These are phyloP conservation scores for Valencia hispanica DNA, from an alignment of 2,797 vertebrate genomes.

Conservation along the genomic window DNA sequence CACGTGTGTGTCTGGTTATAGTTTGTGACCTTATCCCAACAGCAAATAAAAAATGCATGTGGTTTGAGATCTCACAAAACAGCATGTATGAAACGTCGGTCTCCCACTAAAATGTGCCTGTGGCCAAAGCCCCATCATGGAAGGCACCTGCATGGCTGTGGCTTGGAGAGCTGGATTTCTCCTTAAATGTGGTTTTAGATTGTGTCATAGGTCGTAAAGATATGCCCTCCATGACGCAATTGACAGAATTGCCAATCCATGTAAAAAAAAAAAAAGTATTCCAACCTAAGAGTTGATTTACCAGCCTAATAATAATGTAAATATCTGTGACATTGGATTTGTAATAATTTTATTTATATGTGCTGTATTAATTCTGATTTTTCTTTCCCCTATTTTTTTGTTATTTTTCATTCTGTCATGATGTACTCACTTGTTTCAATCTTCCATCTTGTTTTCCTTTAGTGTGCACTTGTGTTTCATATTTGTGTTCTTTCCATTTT, in stretches of 20 bases:
- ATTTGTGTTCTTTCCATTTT: constrained; percentile 50
- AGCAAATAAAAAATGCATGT: not conserved
- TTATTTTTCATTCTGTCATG: not conserved
- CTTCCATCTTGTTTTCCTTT: not conserved
- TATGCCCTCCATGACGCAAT: not conserved
- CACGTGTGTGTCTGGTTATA: not conserved
- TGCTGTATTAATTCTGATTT: not conserved
- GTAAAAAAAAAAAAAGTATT: not conserved
- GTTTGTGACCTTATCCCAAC: not conserved
- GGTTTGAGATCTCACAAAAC: not conserved
- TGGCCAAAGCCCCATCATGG: not conserved
- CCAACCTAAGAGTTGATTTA: not conserved
- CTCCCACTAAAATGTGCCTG: not conserved
- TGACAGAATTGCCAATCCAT: not conserved
- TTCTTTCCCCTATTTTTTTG: not conserved
- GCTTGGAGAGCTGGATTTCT: not conserved
- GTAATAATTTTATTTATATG: not conserved
- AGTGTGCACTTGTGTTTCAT: not conserved
- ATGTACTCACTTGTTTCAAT: not conserved
- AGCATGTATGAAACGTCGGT: not conserved
- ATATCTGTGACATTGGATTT: not conserved
- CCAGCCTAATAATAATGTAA: not conserved
- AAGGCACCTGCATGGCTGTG: not conserved
- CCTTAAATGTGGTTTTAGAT: not conserved
- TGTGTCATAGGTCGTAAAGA: not conserved